Evolutionary conservation across 2,797 vertebrate genomes (phyloP), one percentile per base, ranked within the genome.

Genomic region (Enteromius thamalakanensis): DNA sequence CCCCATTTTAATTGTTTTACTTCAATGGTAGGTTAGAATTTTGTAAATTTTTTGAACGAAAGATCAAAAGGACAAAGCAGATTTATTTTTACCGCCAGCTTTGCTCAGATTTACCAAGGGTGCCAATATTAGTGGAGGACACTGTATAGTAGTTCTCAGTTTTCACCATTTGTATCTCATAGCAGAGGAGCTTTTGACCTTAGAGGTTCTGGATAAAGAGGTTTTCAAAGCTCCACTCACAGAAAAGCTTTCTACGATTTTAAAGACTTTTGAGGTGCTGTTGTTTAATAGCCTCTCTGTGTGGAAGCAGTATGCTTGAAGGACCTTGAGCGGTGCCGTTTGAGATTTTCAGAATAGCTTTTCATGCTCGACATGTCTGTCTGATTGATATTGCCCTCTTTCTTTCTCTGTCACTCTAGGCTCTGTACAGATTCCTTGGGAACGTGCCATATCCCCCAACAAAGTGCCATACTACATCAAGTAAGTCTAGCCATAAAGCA

Each of bases 391-490:
- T 87, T 67, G 26, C 67, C 14, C n/a, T 79, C 26, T 64, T 81
- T 79, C 26, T 72, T 88, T 88, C 87, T 87, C 45, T 34, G 72
- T 69, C 60, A 65, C 42, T 79, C 55, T 92, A 99, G 98, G 96
- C 90, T 99, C 98, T 26, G 98, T 99, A 87, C 98, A 99, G 92
- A 96, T 99, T 83, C 97, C 98, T 55, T 99, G 98, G 97, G 98
- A 99, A 90, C 94, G 98, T 89, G 97, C 97, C 90, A 98, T 99
- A 91, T 99, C 98, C 86, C 98, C 97, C 74, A 99, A 98, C 93
- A 99, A 99, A 96, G 97, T 99, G 92, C 98, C 98, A 32, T 99
- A 99, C 91, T 99, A 99, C 91, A 99, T 99, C 94, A 99, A 99
- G 98, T 99, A 93, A 99, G 98, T 93, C 62, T 23, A 90, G 79